These are phyloP conservation scores for Megaustenia siamemsis DNA, from an alignment of 2,888 invertebrate genomes.

Conservation along the genomic window DNA sequence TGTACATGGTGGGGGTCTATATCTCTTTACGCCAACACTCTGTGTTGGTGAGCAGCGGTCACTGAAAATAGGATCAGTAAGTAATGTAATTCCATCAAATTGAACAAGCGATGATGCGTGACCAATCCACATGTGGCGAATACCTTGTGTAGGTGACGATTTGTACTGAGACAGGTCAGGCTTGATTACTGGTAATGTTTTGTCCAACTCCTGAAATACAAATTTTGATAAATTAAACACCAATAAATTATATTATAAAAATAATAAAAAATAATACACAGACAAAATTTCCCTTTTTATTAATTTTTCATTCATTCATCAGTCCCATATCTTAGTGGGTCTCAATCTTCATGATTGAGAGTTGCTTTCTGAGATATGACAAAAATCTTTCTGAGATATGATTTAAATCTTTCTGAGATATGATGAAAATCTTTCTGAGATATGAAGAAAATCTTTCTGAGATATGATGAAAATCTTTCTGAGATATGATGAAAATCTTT, in stretches of 20 bases:
- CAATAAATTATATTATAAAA: too few relatives aligned
- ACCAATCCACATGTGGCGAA: constrained; percentile 81
- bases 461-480: too few relatives aligned
- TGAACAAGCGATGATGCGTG: constrained; percentile 81
- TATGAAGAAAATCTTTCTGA: too few relatives aligned
- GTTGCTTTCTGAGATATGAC: too few relatives aligned
- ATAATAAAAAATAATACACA: not conserved
- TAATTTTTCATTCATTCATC: too few relatives aligned
- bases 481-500: too few relatives aligned
- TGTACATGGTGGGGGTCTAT: constrained; percentile 71
- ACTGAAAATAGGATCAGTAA: constrained; percentile 82
- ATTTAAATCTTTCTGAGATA: too few relatives aligned
- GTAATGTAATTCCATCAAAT: constrained; percentile 79
- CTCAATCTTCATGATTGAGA: too few relatives aligned
- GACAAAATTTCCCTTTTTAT: too few relatives aligned
- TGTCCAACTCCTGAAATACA: constrained; percentile 64
- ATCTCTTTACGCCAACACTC: constrained; percentile 78
- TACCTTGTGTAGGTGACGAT: constrained; percentile 62
- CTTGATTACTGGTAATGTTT: constrained; percentile 70
- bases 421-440: too few relatives aligned
- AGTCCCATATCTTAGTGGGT: too few relatives aligned
- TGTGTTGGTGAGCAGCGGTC: constrained; percentile 76
- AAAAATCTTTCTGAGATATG: too few relatives aligned
- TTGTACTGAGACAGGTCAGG: constrained; percentile 67
- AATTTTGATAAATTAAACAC: not conserved